These are phyloP conservation scores for Isichthys henryi DNA, from an alignment of 2,113 vertebrate species.

Conservation along the genomic window DNA sequence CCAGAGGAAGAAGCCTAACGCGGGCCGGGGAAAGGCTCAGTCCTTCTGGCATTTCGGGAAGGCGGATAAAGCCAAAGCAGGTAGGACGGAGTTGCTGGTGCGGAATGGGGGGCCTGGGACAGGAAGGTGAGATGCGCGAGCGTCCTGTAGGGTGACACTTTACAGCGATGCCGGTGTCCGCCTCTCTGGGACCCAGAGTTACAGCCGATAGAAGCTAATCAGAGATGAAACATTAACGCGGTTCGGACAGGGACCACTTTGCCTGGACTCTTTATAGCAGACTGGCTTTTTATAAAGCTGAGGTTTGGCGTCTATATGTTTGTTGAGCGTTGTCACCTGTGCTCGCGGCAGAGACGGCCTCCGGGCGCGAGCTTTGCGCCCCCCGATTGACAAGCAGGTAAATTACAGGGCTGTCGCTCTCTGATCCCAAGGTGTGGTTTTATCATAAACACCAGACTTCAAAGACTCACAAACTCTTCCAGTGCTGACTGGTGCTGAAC, in stretches of 20 bases:
- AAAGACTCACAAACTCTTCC: background rate
- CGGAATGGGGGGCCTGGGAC: background rate
- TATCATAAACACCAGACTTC: background rate
- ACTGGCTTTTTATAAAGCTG: background rate
- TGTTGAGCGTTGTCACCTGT: background rate
- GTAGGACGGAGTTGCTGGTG: slow-evolving; percentile 46
- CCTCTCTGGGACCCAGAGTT: background rate
- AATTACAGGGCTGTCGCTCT: background rate
- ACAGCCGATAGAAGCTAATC: background rate
- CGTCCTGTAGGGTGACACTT: background rate
- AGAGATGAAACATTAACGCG: background rate
- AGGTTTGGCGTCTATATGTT: background rate
- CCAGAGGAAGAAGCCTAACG: slow-evolving; percentile 67
- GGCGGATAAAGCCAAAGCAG: slow-evolving; percentile 61
- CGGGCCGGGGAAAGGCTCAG: slow-evolving; percentile 44
- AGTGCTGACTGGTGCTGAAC: background rate
- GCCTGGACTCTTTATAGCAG: background rate
- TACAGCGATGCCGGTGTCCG: background rate
- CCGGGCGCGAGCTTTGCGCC: background rate
- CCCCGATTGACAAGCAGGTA: background rate
- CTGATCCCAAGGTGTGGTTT: background rate
- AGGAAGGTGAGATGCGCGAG: background rate
- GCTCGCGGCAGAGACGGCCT: background rate
- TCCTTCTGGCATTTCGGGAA: slow-evolving; percentile 68
- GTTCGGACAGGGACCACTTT: background rate